Percentiles rank a stretch among this genome's conserved stretches.
These are phyloP conservation scores for Drosophila macrospina DNA, from an alignment of 2,888 invertebrate genomes.

Conservation along the genomic window DNA sequence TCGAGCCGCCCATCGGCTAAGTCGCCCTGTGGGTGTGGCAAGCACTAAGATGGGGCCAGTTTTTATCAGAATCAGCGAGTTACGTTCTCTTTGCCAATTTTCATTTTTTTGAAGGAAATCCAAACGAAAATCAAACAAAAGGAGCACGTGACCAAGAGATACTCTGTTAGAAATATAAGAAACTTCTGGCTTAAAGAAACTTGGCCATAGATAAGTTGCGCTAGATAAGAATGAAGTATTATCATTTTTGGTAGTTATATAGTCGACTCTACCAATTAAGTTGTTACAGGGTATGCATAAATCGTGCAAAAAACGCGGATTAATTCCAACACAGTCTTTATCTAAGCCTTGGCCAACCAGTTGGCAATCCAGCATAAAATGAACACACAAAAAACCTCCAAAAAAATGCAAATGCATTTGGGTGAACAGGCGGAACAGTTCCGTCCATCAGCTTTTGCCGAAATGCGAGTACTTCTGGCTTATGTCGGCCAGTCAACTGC, in stretches of 20 bases:
- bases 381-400: constrained; percentile 20
- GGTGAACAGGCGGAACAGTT: constrained; percentile 25
- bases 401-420: constrained; percentile 64
- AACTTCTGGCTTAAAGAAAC: neutral
- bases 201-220: no score
- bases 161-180: neutral
- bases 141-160: neutral
- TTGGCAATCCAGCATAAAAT: constrained; percentile 34
- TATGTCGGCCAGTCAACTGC: constrained; percentile 35
- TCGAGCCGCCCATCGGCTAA: constrained; percentile 5
- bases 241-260: neutral
- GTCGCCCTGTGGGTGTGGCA: constrained; percentile 1
- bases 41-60: neutral
- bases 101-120: neutral
- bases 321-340: constrained; percentile 50
- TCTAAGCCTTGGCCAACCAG: constrained; percentile 53
- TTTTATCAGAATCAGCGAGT: constrained; percentile 31
- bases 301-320: constrained; percentile 25
- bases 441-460: constrained; percentile 43
- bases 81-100: constrained; percentile 36
- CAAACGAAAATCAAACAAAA: neutral
- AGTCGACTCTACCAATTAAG: neutral
- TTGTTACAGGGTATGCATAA: neutral
- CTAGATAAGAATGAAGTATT: neutral
- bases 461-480: constrained; percentile 36